Conservation (phyloP, 2,113 vertebrate species). For the Telmatochromis sp. region DNA sequence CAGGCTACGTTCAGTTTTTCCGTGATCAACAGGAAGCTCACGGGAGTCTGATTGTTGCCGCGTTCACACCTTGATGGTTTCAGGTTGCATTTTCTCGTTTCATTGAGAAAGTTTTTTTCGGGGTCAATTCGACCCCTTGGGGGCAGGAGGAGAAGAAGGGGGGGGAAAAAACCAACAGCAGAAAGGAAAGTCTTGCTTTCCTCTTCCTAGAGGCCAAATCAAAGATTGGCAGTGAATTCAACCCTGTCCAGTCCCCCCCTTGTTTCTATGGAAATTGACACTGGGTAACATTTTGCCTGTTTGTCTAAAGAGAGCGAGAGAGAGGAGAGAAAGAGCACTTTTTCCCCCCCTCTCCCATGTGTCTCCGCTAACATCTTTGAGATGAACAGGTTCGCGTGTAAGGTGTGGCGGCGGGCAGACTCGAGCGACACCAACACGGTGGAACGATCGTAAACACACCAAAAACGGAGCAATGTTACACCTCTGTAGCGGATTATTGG, state of each 20-base stretch:
- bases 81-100: conserved; percentile 32
- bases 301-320: conserved; percentile 14
- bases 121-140: conserved; percentile 30
- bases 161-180: not conserved
- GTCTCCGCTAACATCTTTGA: not conserved
- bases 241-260: conserved; percentile 38
- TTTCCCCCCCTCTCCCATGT: conserved; percentile 18
- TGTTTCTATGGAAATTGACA: conserved; percentile 72
- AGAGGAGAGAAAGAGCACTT: conserved; percentile 13
- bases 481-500: conserved; percentile 38
- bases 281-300: conserved; percentile 61
- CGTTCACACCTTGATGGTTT: conserved; percentile 36
- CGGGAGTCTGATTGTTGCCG: conserved; percentile 4
- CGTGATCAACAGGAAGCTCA: conserved; percentile 5
- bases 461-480: conserved; percentile 43
- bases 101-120: conserved; percentile 26
- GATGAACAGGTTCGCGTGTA: not conserved
- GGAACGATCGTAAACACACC: conserved; percentile 20
- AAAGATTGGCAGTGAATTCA: conserved; percentile 46
- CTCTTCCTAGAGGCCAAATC: conserved; percentile 33
- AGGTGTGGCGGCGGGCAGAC: not conserved
- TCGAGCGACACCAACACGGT: not conserved
- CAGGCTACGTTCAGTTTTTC: not conserved
- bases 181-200: conserved; percentile 20
- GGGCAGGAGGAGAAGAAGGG: not conserved